A percentile compares a stretch with the other conserved stretches of the same genome.
These are phyloP conservation scores for Drosophila fulvimacula DNA, from an alignment of 2,888 invertebrate species.

Conservation along the genomic window DNA sequence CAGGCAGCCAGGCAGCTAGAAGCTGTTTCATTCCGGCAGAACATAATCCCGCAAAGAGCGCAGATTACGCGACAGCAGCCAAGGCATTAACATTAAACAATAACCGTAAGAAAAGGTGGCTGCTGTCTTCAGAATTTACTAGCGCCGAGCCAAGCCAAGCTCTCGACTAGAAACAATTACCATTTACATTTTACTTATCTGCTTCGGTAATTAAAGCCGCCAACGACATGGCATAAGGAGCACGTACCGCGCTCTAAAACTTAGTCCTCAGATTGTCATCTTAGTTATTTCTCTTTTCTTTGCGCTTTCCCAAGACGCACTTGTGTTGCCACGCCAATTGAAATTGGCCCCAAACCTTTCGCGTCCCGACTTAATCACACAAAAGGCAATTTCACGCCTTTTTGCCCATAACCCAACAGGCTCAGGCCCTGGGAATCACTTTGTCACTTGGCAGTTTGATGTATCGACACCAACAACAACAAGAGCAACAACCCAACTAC, in stretches of 20 bases:
- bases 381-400: conserved; percentile 83
- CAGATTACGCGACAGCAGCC: conserved; percentile 59
- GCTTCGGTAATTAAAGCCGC: conserved; percentile 61
- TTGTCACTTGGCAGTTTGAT: conserved; percentile 78
- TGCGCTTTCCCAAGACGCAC: conserved; percentile 27
- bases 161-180: conserved; percentile 61
- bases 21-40: conserved; percentile 62
- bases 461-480: conserved; percentile 68
- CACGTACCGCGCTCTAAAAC: conserved; percentile 58
- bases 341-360: conserved; percentile 5
- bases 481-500: conserved; percentile 43
- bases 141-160: background rate
- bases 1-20: conserved; percentile 55
- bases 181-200: conserved; percentile 76
- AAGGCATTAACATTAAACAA: conserved; percentile 60
- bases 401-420: conserved; percentile 49
- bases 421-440: conserved; percentile 60
- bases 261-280: conserved; percentile 60
- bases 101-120: conserved; percentile 74
- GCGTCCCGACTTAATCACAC: conserved; percentile 76
- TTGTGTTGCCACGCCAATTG: background rate
- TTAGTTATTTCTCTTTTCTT: conserved; percentile 68
- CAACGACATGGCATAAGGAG: conserved; percentile 64
- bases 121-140: conserved; percentile 65
- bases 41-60: conserved; percentile 39